Percentiles rank a stretch among this genome's conserved stretches.
Evolutionary conservation across 1,140 invertebrate species (phyloP).

Genomic region (Dolichoris vasculosae): DNA sequence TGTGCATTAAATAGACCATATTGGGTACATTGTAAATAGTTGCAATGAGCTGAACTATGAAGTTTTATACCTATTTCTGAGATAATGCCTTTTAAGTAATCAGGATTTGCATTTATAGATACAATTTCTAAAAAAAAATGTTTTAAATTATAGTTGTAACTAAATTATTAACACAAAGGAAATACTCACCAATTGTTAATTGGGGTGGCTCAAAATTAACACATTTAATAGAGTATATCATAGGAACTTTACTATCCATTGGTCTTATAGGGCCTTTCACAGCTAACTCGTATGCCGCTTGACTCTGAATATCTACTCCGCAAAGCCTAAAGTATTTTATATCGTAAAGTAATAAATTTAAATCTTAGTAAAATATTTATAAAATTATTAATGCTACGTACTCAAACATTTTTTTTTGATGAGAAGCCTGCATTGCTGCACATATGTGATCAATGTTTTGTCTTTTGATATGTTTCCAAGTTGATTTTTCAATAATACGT

Average conservation of each 20-base stretch:
- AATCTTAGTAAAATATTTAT: conserved; percentile 28
- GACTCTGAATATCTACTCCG: conserved; percentile 87
- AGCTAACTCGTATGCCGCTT: conserved; percentile 92
- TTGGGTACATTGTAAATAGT: conserved; percentile 85
- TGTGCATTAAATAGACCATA: conserved; percentile 88
- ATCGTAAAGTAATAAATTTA: conserved; percentile 49
- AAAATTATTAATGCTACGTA: conserved; percentile 71
- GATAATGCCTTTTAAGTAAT: conserved; percentile 83
- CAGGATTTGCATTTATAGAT: conserved; percentile 86
- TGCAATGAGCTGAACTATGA: conserved; percentile 86
- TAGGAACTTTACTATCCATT: conserved; percentile 78
- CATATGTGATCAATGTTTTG: conserved; percentile 82
- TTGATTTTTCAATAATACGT: conserved; percentile 82
- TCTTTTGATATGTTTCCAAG: conserved; percentile 81
- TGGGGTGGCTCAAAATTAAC: conserved; percentile 86
- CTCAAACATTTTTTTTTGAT: conserved; percentile 89
- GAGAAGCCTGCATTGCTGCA: conserved; percentile 84
- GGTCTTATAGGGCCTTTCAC: conserved; percentile 86
- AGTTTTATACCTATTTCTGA: conserved; percentile 87
- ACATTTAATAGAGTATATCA: conserved; percentile 92
- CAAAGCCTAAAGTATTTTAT: conserved; percentile 77
- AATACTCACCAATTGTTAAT: conserved; percentile 86
- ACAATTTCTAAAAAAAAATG: conserved; percentile 83
- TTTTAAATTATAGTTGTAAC: conserved; percentile 28
- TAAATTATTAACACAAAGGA: conserved; percentile 9